These are phyloP conservation scores for Polia nebulosa DNA, from an alignment of 2,888 invertebrate genomes.

Conservation along the genomic window DNA sequence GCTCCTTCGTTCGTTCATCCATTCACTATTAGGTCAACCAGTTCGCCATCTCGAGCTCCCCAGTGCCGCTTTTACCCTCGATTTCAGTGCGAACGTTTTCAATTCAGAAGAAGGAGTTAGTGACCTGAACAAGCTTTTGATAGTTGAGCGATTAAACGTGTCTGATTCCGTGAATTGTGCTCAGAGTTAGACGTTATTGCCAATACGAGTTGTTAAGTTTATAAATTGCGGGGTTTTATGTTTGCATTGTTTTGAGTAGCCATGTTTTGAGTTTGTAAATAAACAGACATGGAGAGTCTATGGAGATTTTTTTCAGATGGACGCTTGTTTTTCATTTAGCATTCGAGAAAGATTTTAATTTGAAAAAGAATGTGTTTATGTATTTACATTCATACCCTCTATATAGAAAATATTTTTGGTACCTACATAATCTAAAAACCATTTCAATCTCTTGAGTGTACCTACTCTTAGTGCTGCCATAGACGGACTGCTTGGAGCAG, in stretches of 20 bases:
- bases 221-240: slow-evolving; percentile 18
- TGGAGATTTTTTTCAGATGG: neutral
- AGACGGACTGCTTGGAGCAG: too few relatives aligned
- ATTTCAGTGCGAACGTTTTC: slow-evolving; percentile 78
- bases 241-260: slow-evolving; percentile 9
- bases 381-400: neutral
- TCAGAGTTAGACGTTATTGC: slow-evolving; percentile 53
- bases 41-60: slow-evolving; percentile 66
- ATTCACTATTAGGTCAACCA: slow-evolving; percentile 66
- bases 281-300: neutral
- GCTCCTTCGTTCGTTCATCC: slow-evolving; percentile 58
- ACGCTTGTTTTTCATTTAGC: neutral
- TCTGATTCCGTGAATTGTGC: slow-evolving; percentile 62
- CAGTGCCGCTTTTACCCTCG: slow-evolving; percentile 74
- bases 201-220: slow-evolving; percentile 55
- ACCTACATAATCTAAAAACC: neutral
- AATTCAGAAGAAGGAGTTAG: slow-evolving; percentile 77
- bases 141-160: slow-evolving; percentile 80
- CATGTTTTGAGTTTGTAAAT: neutral
- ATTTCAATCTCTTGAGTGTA: too few relatives aligned
- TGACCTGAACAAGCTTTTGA: slow-evolving; percentile 83
- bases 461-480: neutral
- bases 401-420: neutral
- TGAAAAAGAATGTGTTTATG: too few relatives aligned
- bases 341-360: too few relatives aligned